Base-by-base conservation (phyloP, 2,113 vertebrate species). In the Hemichromis elongatus region DNA sequence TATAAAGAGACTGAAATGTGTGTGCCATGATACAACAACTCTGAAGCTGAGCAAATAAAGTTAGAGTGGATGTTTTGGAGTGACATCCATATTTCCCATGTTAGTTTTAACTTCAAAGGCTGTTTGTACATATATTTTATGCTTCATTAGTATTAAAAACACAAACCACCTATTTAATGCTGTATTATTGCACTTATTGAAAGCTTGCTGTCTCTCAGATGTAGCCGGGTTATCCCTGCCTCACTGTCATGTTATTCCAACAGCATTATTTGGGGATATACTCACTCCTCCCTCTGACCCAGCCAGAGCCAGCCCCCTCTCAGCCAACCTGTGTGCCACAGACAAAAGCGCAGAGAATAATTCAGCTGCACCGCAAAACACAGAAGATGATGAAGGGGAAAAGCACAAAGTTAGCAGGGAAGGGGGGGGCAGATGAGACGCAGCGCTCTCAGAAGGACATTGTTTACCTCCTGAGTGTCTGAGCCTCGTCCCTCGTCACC, bases 261-360 rank as follows among this genome's bases (percentile, higher is more conserved):
- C 37, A 19, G 7, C 80, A 40, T 5, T 70, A 75, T 63, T 28
- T 21, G n/a, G 18, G 6, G 30, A 77, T 28, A 63, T 90, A 96
- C 98, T 99, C 92, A 99, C 98, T 90, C 99, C 99, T 96, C 98
- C 98, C 8, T 98, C 97, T n/a, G 99, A 99, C 88, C 99, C 99
- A 85, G 97, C 99, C 87, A 99, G 94, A 19, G 97, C 95, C 24
- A 99, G 93, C 26, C 98, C 98, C 80, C 96, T 97, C 95, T 98
- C 97, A 10, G 98, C 98, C 93, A 98, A 91, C 93, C 98, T 99
- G 96, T 19, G 95, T 18, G 84, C 18, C 73, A 85, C 37, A 90
- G 21, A 91, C 77, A 86, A 68, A 18, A 47, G 4, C 16, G 57
- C 45, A 42, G 5, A 63, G 55, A 68, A 21, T 28, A 35, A 80